A percentile compares a stretch with the other conserved stretches of the same genome.
Conservation (phyloP, 1,140 invertebrate species). For the Teleopsis dalmanni region DNA sequence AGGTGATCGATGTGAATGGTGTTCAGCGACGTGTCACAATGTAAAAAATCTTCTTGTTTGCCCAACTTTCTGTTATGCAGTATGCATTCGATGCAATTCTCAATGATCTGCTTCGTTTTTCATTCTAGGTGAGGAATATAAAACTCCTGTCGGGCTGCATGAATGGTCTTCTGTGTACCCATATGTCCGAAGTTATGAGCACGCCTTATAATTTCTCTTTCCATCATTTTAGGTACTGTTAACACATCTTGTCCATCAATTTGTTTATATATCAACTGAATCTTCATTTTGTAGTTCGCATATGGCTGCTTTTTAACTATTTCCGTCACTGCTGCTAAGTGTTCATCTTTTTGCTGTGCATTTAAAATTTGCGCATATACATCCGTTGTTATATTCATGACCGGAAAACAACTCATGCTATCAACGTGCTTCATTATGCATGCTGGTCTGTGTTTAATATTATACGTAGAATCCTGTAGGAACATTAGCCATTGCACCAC, state of each 20-base stretch:
- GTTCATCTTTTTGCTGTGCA: neutral
- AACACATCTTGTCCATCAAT: neutral
- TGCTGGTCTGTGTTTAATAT: slow-evolving; percentile 38
- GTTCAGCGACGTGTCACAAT: neutral
- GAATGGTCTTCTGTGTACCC: neutral
- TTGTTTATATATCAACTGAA: neutral
- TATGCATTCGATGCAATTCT: too few species aligned
- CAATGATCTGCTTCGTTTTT: neutral
- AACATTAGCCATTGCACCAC: slow-evolving; percentile 35
- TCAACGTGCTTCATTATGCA: neutral
- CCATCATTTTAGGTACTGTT: neutral
- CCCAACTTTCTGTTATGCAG: too few species aligned
- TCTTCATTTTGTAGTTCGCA: neutral
- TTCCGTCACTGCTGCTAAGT: neutral
- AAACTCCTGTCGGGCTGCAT: neutral
- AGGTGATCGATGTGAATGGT: slow-evolving; percentile 1
- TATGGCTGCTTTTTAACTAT: neutral
- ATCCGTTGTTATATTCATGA: neutral
- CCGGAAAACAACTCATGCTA: neutral
- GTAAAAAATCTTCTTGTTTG: too few species aligned
- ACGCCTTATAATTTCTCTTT: neutral
- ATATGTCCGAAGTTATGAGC: neutral
- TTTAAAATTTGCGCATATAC: neutral
- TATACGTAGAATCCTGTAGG: slow-evolving; percentile 37
- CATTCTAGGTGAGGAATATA: slow-evolving; percentile 6